Percentiles rank a stretch among this genome's conserved stretches.
phyloP scores from a whole-genome alignment of 2,888 invertebrate species.

The Phragmatobia fuliginosa region DNA sequence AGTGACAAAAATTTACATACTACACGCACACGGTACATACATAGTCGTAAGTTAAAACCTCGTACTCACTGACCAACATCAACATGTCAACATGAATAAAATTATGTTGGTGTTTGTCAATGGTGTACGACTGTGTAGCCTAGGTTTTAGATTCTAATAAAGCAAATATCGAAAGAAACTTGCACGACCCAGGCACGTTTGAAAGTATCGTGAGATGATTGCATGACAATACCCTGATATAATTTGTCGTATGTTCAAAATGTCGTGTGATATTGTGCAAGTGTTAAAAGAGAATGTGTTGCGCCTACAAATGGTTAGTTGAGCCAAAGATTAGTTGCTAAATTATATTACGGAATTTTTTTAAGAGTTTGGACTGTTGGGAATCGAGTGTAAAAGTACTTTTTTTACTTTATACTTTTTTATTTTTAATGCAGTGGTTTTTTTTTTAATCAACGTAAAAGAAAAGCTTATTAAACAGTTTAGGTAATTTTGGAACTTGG shows the following conservation, averaged over 20 bases:
- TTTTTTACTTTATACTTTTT: constrained; percentile 14
- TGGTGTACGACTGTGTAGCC: constrained; percentile 13
- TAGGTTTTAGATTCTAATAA: constrained; percentile 25
- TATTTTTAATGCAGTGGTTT: neutral
- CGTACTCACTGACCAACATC: constrained; percentile 31
- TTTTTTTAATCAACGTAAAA: neutral
- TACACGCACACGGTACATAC: constrained; percentile 48
- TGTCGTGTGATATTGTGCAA: constrained; percentile 37
- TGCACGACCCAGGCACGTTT: constrained; percentile 39
- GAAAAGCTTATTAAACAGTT: neutral
- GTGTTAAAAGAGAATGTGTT: constrained; percentile 32
- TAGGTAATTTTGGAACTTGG: neutral
- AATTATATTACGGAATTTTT: constrained; percentile 39
- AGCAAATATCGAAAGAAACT: constrained; percentile 31
- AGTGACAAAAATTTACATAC: constrained; percentile 50
- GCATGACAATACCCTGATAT: constrained; percentile 70
- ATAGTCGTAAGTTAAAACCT: constrained; percentile 38
- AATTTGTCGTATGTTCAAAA: constrained; percentile 45
- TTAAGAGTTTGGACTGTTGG: constrained; percentile 14
- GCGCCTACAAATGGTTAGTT: constrained; percentile 43
- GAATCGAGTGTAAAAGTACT: neutral
- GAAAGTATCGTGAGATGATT: constrained; percentile 47
- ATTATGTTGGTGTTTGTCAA: constrained; percentile 18
- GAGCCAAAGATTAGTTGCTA: constrained; percentile 51
- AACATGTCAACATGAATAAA: constrained; percentile 33